Conservation (phyloP, 2,113 vertebrate species). For the Nerophis ophidion region DNA sequence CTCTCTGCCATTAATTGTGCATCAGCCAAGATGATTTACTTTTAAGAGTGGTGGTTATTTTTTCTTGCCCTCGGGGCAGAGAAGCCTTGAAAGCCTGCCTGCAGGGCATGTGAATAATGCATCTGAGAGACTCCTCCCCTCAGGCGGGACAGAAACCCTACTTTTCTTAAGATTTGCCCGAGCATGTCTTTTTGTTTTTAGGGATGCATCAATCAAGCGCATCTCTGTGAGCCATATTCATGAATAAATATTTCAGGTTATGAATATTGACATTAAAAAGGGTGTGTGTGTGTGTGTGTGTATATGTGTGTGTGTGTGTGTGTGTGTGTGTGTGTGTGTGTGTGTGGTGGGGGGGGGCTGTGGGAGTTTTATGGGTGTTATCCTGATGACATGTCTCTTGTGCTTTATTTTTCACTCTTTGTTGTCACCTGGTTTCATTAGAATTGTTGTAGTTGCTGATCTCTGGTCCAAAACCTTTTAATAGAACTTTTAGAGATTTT, state of each 20-base stretch:
- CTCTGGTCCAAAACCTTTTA: neutral
- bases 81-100: conserved; percentile 99
- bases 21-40: conserved; percentile 99
- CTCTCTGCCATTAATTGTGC: conserved; percentile 93
- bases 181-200: conserved; percentile 95
- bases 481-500: too few relatives aligned
- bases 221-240: conserved; percentile 87
- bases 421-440: neutral
- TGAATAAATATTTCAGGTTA: conserved; percentile 98
- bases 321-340: conserved; percentile 31
- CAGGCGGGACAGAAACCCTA: conserved; percentile 88
- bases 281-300: conserved; percentile 44
- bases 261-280: conserved; percentile 86
- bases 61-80: conserved; percentile 91
- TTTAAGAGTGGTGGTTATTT: conserved; percentile 98
- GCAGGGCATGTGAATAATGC: conserved; percentile 98
- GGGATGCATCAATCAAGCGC: conserved; percentile 94
- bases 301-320: conserved; percentile 34
- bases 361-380: conserved; percentile 83
- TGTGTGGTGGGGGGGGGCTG: conserved; percentile 20
- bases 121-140: conserved; percentile 96
- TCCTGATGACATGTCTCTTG: conserved; percentile 46
- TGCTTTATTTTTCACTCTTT: conserved; percentile 1
- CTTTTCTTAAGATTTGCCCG: conserved; percentile 92
- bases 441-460: neutral